phyloP scores from a whole-genome alignment of 2,797 vertebrate genomes.

The Spatula versicolor region DNA sequence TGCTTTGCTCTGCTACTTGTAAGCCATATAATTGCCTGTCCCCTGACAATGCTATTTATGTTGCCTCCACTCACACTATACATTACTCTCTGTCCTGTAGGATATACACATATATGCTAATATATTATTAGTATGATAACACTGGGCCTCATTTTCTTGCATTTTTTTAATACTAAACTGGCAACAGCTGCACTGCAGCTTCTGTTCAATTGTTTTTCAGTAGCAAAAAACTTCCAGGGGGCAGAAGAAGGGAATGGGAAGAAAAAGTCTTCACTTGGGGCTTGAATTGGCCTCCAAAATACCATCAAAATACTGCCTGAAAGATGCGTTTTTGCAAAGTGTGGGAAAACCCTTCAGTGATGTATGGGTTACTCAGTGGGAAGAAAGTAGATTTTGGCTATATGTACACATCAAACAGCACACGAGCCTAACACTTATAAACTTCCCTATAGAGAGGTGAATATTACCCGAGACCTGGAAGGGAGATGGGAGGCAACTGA shows the following conservation, averaged over 20 bases:
- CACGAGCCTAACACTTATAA: not conserved
- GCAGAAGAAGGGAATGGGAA: not conserved
- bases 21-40: slow-evolving; percentile 14
- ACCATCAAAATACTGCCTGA: slow-evolving; percentile 21
- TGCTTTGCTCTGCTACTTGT: slow-evolving; percentile 43
- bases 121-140: slow-evolving; percentile 26
- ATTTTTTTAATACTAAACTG: not conserved
- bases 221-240: not conserved
- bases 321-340: not conserved
- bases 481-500: not conserved
- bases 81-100: not conserved
- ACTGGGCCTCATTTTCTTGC: not conserved
- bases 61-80: not conserved
- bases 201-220: slow-evolving; percentile 1
- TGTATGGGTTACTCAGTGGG: not conserved
- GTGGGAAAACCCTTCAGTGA: not conserved
- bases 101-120: not conserved
- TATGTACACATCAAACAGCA: not conserved
- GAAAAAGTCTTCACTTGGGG: not conserved
- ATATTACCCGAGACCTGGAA: not conserved
- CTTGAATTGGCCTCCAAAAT: slow-evolving; percentile 19
- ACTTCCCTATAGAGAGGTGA: not conserved
- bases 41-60: slow-evolving; percentile 43
- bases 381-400: not conserved
- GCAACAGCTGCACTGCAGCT: slow-evolving; percentile 9